Evolutionary conservation across 1,140 invertebrate genomes (phyloP), one percentile per base, ranked within the genome.

Genomic region (Diorhabda carinulata): DNA sequence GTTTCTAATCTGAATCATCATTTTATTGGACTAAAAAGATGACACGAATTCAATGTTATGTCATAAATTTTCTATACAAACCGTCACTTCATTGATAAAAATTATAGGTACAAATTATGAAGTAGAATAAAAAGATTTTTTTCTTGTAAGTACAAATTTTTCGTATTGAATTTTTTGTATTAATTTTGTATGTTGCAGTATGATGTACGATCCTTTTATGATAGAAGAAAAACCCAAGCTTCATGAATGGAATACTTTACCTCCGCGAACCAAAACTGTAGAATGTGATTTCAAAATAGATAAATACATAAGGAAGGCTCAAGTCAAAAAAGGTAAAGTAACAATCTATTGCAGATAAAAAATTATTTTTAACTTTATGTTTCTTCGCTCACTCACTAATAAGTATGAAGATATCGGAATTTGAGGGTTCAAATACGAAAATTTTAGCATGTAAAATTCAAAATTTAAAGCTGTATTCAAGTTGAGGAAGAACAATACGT

Each of bases 171-270:
- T 43, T 64, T 25, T 41, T 52, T 52, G n/a, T 52, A 2, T 52
- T 52, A 52, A 8, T 25, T 59, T 10, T 25, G 25, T 25, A 45
- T 1, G 25, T 68, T 63, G 43, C 47, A 68, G 67, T 4, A 68
- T 45, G 43, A 68, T 68, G 67, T 68, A 61, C 5, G 67, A 68
- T 6, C 65, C 57, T 4, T 8, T 52, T 9, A 43, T 70, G 4
- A 52, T 5, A 9, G 57, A 70, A 57, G 71, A 72, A 67, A 72
- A 72, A 56, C 41, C n/a, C n/a, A 74, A 77, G 70, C 58, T 79
- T 5, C 79, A 79, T 66, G 77, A 79, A 52, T 80, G 79, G 79
- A 79, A 78, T 59, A 79, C 78, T 40, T 67, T 75, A 9, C 77
- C 77, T 4, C 77, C 77, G 3, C 72, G 73, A 66, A 73, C 72